phyloP scores from a whole-genome alignment of 2,888 invertebrate species.

The Protophormia terraenovae region DNA sequence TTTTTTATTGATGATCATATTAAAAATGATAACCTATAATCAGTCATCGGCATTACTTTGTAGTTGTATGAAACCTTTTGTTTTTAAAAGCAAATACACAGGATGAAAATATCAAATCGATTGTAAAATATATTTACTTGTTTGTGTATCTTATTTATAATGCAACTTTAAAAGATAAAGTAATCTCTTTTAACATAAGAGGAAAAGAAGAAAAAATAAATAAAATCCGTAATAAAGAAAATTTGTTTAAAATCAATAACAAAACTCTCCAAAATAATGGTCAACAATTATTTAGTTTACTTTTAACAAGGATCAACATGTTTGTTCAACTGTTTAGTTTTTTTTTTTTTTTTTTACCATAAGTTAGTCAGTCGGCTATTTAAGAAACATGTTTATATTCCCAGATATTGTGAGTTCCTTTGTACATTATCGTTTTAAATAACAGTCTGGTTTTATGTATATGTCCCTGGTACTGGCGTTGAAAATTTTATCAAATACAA shows the following conservation, averaged over 20 bases:
- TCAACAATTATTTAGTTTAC: slow-evolving; percentile 49
- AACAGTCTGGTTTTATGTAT: background rate
- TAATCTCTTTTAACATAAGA: background rate
- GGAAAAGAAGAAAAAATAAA: background rate
- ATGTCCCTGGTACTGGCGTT: slow-evolving; percentile 16
- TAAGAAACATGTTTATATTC: slow-evolving; percentile 40
- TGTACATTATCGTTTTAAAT: background rate
- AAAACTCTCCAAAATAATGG: slow-evolving; percentile 19
- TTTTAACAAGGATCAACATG: slow-evolving; percentile 52
- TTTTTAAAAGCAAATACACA: background rate
- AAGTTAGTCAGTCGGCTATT: background rate
- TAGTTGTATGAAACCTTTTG: slow-evolving; percentile 16
- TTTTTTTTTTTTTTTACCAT: background rate
- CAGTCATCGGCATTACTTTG: slow-evolving; percentile 53
- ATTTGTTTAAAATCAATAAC: slow-evolving; percentile 58
- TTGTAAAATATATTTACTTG: background rate
- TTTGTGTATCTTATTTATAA: background rate
- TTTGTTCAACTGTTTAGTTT: background rate
- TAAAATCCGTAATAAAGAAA: slow-evolving; percentile 7
- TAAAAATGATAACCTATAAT: slow-evolving; percentile 47
- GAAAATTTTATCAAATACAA: slow-evolving; percentile 47
- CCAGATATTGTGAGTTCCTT: slow-evolving; percentile 15
- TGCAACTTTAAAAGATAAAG: background rate
- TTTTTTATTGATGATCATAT: slow-evolving; percentile 47
- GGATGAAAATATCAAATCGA: background rate